phyloP scores from a whole-genome alignment of 2,113 vertebrate species.

The Columba janthina region DNA sequence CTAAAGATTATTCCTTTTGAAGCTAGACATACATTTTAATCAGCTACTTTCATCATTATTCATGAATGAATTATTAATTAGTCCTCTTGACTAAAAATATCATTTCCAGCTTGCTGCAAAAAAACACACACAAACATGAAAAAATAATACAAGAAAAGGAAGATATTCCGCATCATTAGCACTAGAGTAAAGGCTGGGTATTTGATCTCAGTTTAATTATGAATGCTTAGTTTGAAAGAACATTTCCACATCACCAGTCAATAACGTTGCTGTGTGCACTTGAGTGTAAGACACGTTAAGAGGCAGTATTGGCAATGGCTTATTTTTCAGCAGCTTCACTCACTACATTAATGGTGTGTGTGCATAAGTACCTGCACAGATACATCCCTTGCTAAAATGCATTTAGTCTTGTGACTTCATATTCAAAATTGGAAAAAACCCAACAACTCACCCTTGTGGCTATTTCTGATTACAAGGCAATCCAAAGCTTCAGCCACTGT shows the following conservation, averaged over 20 bases:
- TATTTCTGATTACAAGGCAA: background rate
- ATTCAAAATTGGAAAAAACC: background rate
- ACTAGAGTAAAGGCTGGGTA: slow-evolving; percentile 48
- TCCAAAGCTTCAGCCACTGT: background rate
- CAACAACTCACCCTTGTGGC: background rate
- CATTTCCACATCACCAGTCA: slow-evolving; percentile 69
- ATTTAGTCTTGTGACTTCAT: background rate
- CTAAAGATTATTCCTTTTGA: slow-evolving; percentile 80
- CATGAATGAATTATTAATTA: slow-evolving; percentile 91
- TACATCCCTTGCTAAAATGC: background rate
- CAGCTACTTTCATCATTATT: slow-evolving; percentile 88
- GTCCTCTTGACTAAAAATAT: slow-evolving; percentile 74
- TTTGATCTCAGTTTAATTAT: slow-evolving; percentile 77
- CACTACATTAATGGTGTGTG: background rate
- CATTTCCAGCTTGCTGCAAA: slow-evolving; percentile 74
- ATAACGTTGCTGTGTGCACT: background rate
- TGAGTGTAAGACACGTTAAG: background rate
- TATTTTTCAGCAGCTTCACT: slow-evolving; percentile 17
- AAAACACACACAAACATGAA: slow-evolving; percentile 63
- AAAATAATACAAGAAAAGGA: slow-evolving; percentile 58
- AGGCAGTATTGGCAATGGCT: background rate
- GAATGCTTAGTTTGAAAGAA: slow-evolving; percentile 69
- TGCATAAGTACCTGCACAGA: background rate
- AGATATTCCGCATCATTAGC: slow-evolving; percentile 70
- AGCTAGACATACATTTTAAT: slow-evolving; percentile 89